phyloP scores from a whole-genome alignment of 1,140 invertebrate genomes.

The Eueides isabella region DNA sequence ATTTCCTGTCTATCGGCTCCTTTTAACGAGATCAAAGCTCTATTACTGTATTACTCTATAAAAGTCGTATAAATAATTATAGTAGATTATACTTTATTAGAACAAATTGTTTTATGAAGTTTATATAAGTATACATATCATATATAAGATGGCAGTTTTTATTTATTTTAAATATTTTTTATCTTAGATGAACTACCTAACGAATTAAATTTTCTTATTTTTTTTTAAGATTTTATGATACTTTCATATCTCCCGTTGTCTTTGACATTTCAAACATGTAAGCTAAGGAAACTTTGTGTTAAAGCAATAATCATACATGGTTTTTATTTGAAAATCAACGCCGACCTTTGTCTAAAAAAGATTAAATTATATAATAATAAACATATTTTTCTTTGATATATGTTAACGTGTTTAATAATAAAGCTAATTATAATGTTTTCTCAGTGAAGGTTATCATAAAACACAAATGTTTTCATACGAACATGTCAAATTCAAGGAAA shows the following conservation, averaged over 20 bases:
- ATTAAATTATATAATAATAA: neutral
- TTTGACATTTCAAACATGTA: too few species aligned
- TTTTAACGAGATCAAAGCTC: conserved; percentile 9
- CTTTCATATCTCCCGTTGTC: too few species aligned
- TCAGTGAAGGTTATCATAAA: neutral
- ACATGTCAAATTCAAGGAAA: conserved; percentile 13
- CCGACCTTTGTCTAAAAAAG: too few species aligned
- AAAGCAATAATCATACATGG: too few species aligned
- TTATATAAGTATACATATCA: neutral
- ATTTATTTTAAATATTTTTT: too few species aligned
- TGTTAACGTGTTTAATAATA: neutral
- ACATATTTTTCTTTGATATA: neutral
- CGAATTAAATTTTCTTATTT: too few species aligned
- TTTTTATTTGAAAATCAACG: too few species aligned
- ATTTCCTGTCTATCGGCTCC: conserved; percentile 4
- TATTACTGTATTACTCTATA: neutral
- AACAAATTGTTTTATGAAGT: neutral
- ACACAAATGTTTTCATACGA: neutral
- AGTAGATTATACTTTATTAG: neutral
- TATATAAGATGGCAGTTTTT: too few species aligned
- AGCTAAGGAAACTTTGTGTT: too few species aligned
- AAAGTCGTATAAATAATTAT: neutral
- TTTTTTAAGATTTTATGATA: too few species aligned
- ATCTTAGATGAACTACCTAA: too few species aligned
- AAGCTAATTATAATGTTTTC: conserved; percentile 3